Base-by-base conservation (phyloP, 2,797 vertebrate species). In the Melanotaenia pygmaea region DNA sequence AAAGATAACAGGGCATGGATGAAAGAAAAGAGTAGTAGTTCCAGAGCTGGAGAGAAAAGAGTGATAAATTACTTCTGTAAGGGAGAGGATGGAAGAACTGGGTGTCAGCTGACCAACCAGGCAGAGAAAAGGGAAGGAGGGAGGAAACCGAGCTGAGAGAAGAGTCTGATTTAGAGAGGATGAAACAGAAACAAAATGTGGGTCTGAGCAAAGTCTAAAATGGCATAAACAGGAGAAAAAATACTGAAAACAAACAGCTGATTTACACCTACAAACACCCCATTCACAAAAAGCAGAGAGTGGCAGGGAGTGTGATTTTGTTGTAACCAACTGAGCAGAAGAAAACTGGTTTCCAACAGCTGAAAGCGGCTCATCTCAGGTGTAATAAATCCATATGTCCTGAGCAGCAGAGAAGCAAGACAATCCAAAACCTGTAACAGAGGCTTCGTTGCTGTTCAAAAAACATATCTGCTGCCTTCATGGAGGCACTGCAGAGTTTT, bases 51-150 rank as follows among this genome's bases (percentile, higher is more conserved):
- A 68, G 70, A 30, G 7, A 56, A 69, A 26, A 22, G 47, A 71
- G 70, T 73, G 82, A 88, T 79, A 76, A 70, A 78, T 82, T 72
- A 84, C 77, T 74, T 63, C 67, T 54, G 71, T 9, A 26, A 66
- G 68, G 67, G 56, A n/a, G 64, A 74, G 58, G 67, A 65, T 62
- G 71, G 76, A 75, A 67, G 76, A 74, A 22, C 16, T 0, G 60
- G 65, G 71, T 79, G 82, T 86, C 82, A 85, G 80, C 65, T 50
- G 67, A 76, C 72, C 75, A 72, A 76, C 79, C 84, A 81, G 79
- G 61, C 77, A 54, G 70, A 80, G 74, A 82, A 67, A 67, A 57
- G 51, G 60, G 14, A 56, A 59, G 43, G n/a, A 9, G 63, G 18
- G 64, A 8, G 57, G 50, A 47, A 51, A 35, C 16, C 3, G 3